phyloP scores from a whole-genome alignment of 2,888 invertebrate genomes.

The Eupithecia tripunctaria region DNA sequence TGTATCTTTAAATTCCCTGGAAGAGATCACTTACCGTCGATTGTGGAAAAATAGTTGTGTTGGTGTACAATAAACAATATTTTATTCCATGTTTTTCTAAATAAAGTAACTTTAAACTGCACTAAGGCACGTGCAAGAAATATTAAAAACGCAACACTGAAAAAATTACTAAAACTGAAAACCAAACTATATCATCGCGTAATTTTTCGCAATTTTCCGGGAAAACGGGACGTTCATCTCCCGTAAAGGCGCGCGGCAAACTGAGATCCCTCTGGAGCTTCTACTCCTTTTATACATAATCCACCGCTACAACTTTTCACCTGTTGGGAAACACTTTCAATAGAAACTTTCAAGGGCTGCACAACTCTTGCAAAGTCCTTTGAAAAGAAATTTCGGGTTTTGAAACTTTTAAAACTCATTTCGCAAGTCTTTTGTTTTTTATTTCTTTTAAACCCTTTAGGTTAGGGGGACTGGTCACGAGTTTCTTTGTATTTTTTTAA shows the following conservation, averaged over 20 bases:
- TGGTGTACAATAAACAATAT: too few species aligned
- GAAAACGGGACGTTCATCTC: conserved; percentile 15
- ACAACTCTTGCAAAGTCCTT: conserved; percentile 12
- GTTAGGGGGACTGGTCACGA: neutral
- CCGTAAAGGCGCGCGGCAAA: conserved; percentile 13
- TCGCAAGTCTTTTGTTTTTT: neutral
- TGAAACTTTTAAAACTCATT: conserved; percentile 7
- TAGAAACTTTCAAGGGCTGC: conserved; percentile 21
- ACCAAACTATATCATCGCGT: conserved; percentile 22
- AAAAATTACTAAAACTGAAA: conserved; percentile 10
- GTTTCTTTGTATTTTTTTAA: neutral
- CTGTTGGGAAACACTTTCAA: conserved; percentile 24
- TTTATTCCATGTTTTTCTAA: neutral
- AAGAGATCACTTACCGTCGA: too few species aligned
- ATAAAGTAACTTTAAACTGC: neutral
- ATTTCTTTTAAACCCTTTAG: neutral
- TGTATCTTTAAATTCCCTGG: too few species aligned
- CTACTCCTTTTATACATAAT: conserved; percentile 28
- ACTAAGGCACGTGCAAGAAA: neutral
- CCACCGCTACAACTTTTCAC: conserved; percentile 1
- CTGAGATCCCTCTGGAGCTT: conserved; percentile 28
- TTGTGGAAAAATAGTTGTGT: too few species aligned
- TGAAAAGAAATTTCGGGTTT: neutral
- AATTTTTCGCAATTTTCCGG: conserved; percentile 19
- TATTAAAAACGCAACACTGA: conserved; percentile 7